These are phyloP conservation scores for Gymnoscopelus braueri DNA, from an alignment of 2,797 vertebrate genomes.

Conservation along the genomic window DNA sequence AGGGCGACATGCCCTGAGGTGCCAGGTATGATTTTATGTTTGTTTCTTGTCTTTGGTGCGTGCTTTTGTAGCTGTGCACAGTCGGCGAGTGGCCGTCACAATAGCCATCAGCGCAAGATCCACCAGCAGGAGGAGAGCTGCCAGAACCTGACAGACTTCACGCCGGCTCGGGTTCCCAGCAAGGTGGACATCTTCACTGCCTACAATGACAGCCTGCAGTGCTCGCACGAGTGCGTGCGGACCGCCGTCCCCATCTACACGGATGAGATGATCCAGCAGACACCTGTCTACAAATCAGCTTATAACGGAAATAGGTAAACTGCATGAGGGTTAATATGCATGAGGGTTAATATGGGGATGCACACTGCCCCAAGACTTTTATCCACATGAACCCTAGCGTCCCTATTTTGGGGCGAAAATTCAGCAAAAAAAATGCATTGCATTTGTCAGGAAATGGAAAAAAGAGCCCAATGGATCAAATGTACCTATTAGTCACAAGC, in stretches of 20 bases:
- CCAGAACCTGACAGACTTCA: constrained; percentile 98
- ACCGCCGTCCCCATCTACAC: constrained; percentile 91
- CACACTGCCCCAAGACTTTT: not conserved
- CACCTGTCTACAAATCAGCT: constrained; percentile 91
- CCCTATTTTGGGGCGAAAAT: too few species aligned
- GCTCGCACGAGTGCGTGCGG: constrained; percentile 95
- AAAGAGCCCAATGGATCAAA: too few species aligned
- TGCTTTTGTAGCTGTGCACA: constrained; percentile 95
- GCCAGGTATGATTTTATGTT: constrained; percentile 87
- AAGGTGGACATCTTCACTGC: constrained; percentile 98
- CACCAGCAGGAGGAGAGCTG: constrained; percentile 99
- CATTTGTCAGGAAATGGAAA: too few species aligned
- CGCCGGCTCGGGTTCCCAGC: constrained; percentile 92
- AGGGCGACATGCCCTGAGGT: constrained; percentile 33
- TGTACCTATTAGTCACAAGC: too few species aligned
- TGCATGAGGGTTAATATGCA: too few species aligned
- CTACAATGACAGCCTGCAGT: constrained; percentile 97
- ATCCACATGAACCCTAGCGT: too few species aligned
- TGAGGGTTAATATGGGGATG: not conserved
- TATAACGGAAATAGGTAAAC: constrained; percentile 97
- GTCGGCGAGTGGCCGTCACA: constrained; percentile 91
- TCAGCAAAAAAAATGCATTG: too few species aligned
- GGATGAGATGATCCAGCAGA: constrained; percentile 92
- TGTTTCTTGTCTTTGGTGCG: constrained; percentile 86
- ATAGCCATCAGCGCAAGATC: constrained; percentile 96